Percentiles rank a stretch among this genome's conserved stretches.
These are phyloP conservation scores for Oreocharis arfaki DNA, from an alignment of 2,113 vertebrate species.

Conservation along the genomic window DNA sequence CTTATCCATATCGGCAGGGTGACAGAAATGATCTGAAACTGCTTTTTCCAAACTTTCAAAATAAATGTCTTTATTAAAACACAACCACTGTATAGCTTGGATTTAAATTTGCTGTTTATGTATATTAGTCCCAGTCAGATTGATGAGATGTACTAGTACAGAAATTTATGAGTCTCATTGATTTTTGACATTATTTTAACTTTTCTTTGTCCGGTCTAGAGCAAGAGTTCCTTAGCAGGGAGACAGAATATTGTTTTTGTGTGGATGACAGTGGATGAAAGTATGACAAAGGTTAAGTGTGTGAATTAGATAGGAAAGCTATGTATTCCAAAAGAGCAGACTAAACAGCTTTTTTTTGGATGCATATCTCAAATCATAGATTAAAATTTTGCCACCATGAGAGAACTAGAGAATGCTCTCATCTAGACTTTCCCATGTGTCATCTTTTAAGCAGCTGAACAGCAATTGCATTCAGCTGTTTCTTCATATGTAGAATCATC, in stretches of 20 bases:
- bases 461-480: neutral
- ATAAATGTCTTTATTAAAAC: neutral
- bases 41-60: neutral
- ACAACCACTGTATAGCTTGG: neutral
- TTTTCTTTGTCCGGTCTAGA: neutral
- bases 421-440: neutral
- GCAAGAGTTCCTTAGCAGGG: neutral
- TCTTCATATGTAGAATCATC: neutral
- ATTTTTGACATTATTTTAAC: neutral
- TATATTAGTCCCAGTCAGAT: neutral
- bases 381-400: neutral
- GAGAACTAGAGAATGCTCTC: neutral
- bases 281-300: neutral
- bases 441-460: neutral
- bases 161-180: neutral
- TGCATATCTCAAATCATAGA: neutral
- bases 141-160: neutral
- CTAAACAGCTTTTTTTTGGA: neutral
- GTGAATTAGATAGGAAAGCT: neutral
- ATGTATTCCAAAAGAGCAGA: neutral
- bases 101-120: neutral
- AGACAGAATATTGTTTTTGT: neutral
- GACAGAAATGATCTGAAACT: neutral
- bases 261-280: neutral
- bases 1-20: neutral